Base-by-base conservation (phyloP, 2,113 vertebrate genomes). In the Proterorhinus semilunaris region DNA sequence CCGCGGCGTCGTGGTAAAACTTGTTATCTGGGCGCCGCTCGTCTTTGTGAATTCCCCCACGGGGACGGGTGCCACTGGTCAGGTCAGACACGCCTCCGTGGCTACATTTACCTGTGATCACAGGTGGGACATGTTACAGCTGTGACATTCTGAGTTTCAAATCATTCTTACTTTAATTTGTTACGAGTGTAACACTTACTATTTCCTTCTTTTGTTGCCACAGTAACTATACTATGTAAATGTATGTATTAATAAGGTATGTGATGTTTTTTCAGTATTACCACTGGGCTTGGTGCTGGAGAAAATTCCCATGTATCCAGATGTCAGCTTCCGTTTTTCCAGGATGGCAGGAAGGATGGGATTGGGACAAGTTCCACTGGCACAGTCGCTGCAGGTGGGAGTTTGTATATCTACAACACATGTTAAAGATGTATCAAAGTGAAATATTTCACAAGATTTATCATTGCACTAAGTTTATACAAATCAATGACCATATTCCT, bases 61-160 rank as follows among this genome's bases (percentile, higher is more conserved):
- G 64, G 69, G 92, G 91, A 58, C 21, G 6, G 42, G 1, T 1
- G 36, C 51, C 17, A 69, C 89, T 90, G 0, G 87, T 91, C 17
- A 43, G 73, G 74, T 93, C 92, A 53, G 17, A 16, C 48, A 6
- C 27, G 27, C 91, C 92, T 44, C 92, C 92, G 45, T 93, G 92
- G 72, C 92, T 93, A 48, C 92, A 93, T 83, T 93, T 93, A 69
- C 92, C 92, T 93, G 62, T n/a, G 4, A 71, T 36, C 27, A 62
- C 27, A 59, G 27, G 13, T 53, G 54, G 16, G 17, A 21, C 7
- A n/a, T 9, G 4, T 9, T 48, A 63, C 6, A 49, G 7, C 10
- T 47, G 7, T 6, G 27, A 36, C 27, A 36, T 36, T 36, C 27
- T 36, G 21, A 21, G 21, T 21, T 36, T 36, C 27, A 4, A 36